phyloP scores from a whole-genome alignment of 2,113 vertebrate species.

The Callorhinus ursinus region DNA sequence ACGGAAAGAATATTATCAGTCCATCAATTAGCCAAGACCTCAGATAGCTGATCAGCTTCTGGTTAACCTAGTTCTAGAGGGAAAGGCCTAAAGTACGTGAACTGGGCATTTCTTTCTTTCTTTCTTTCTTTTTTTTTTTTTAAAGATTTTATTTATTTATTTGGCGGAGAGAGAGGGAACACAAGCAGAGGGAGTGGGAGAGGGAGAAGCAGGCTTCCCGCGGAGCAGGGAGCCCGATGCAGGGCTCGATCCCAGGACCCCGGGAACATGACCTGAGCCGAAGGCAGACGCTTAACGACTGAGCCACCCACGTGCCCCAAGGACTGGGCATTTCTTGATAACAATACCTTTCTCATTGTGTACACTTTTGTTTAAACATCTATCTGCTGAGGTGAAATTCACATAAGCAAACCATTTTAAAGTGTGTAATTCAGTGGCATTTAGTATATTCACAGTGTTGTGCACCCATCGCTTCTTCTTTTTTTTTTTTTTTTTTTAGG shows the following conservation, averaged over 20 bases:
- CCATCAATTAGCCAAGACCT: fast-evolving
- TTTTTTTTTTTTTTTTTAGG: background rate
- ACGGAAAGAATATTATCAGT: fast-evolving
- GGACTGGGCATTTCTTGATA: background rate
- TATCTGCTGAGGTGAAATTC: background rate
- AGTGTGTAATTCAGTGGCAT: background rate
- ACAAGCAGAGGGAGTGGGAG: no score
- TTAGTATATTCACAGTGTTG: background rate
- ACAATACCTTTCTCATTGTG: background rate
- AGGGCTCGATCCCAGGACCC: no score
- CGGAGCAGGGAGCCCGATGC: no score
- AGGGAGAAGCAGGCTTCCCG: no score
- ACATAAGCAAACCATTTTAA: background rate
- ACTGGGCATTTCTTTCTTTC: background rate
- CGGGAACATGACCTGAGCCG: no score
- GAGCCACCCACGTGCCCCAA: no score
- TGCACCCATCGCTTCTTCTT: background rate
- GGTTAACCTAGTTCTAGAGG: background rate
- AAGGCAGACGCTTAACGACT: no score
- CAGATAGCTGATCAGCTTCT: fast-evolving
- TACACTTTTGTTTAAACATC: background rate
- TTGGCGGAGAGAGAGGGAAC: no score
- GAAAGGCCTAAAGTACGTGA: background rate
- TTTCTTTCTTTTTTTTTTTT: no score
- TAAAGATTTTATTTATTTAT: no score